A percentile compares a stretch with the other conserved stretches of the same genome.
These are phyloP conservation scores for Pecten maximus DNA, from an alignment of 2,888 invertebrate genomes.

Conservation along the genomic window DNA sequence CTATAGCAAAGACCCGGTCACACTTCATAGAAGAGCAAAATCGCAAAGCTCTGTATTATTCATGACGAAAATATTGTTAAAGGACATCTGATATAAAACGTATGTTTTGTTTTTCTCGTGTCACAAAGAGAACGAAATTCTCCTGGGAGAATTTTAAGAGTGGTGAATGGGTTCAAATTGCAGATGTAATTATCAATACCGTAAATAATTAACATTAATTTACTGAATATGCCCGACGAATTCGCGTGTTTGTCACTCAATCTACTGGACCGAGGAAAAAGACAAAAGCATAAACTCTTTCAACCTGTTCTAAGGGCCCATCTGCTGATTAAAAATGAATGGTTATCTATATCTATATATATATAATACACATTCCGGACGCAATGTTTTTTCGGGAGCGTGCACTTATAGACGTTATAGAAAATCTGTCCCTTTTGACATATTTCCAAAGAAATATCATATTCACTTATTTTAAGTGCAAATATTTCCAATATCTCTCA, in stretches of 20 bases:
- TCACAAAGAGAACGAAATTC: neutral
- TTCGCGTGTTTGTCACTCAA: constrained; percentile 9
- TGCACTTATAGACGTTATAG: neutral
- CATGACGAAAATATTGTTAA: neutral
- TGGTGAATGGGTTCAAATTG: constrained; percentile 21
- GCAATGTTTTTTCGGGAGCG: neutral
- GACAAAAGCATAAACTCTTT: neutral
- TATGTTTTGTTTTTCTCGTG: neutral
- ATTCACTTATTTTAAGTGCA: neutral
- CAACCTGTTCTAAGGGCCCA: neutral
- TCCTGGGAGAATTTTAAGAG: neutral
- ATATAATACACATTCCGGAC: neutral
- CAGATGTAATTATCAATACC: neutral
- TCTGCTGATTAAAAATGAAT: constrained; percentile 1
- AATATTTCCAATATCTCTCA: neutral
- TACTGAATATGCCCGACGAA: constrained; percentile 7
- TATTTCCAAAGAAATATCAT: neutral
- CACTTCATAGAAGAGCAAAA: neutral
- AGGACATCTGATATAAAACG: neutral
- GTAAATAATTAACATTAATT: neutral
- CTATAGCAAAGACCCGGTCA: neutral
- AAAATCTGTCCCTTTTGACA: neutral
- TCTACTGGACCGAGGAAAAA: neutral
- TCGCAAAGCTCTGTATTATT: neutral
- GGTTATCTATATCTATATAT: neutral